Evolutionary conservation across 1,140 invertebrate species (phyloP), one percentile per base, ranked within the genome.

Genomic region (Aphis gossypii): DNA sequence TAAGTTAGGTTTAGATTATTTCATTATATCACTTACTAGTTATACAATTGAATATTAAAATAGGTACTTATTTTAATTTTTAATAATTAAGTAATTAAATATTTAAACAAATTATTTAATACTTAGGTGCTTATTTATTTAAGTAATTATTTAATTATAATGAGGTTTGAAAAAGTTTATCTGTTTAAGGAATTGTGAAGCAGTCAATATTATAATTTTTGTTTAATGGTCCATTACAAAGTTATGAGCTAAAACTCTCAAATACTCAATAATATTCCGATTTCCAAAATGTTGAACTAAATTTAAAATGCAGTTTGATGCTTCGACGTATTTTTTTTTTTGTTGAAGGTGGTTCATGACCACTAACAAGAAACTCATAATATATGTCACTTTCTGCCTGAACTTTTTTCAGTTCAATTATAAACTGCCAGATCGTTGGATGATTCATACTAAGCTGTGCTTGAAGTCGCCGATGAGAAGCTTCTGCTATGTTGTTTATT

Each of bases 401-500:
- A 46, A 46, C 44, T 87, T 87, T 87, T n/a, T 87, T 87, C 44
- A 87, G 25, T 48, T 87, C 84, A 46, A 46, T 87, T 46, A 87
- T 87, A 87, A 87, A 87, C 46, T 87, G 41, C 84, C 84, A 87
- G 11, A 87, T 87, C 1, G 84, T 48, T 30, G 84, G 84, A 87
- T 87, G 41, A 30, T 44, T 87, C 84, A 87, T 87, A 30, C 44
- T 30, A 1, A 87, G 46, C n/a, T 87, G 84, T n/a, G 44, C 84
- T 87, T 46, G 84, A 9, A 87, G 46, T 48, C 84, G 41, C 46
- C 46, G 23, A 86, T 86, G 83, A 87, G 84, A 44, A 44, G 84
- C 44, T 87, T 87, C 84, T 46, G 84, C 41, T 30, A 87, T n/a
- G 30, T 87, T 87, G 23, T 87, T 87, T 30, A 44, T 87, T 87